phyloP scores from a whole-genome alignment of 2,113 vertebrate genomes.

The Litocranius walleri region DNA sequence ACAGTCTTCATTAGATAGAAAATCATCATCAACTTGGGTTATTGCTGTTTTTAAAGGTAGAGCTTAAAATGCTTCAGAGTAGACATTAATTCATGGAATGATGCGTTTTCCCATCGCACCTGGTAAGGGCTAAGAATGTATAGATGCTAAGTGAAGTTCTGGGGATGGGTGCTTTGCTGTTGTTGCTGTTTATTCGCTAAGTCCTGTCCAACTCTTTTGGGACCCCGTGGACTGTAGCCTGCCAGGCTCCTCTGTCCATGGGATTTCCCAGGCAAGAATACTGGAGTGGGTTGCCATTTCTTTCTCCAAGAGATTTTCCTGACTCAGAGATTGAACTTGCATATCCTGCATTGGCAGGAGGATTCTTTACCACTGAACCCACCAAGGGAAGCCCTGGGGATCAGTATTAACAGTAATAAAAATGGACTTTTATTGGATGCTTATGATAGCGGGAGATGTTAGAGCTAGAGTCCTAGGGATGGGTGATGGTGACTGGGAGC shows the following conservation, averaged over 20 bases:
- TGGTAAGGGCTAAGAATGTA: neutral
- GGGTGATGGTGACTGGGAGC: neutral
- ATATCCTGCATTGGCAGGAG: neutral
- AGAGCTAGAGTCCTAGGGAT: neutral
- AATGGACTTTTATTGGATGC: neutral
- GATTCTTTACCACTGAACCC: neutral
- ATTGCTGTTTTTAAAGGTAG: slow-evolving; percentile 7
- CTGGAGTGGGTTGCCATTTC: neutral
- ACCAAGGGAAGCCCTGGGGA: neutral
- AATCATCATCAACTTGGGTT: neutral
- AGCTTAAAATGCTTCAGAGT: neutral
- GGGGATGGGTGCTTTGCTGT: neutral
- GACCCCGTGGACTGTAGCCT: neutral
- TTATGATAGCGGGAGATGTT: neutral
- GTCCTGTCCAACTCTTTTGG: neutral
- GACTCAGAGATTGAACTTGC: neutral
- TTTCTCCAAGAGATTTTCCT: neutral
- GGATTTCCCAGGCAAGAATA: too few relatives aligned
- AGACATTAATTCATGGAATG: neutral
- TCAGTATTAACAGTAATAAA: neutral
- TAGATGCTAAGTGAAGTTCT: neutral
- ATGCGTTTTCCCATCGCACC: neutral
- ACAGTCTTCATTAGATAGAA: neutral
- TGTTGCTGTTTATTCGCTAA: neutral
- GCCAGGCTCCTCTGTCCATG: neutral